These are phyloP conservation scores for Apocheima hispidaria DNA, from an alignment of 2,888 invertebrate genomes.

Conservation along the genomic window DNA sequence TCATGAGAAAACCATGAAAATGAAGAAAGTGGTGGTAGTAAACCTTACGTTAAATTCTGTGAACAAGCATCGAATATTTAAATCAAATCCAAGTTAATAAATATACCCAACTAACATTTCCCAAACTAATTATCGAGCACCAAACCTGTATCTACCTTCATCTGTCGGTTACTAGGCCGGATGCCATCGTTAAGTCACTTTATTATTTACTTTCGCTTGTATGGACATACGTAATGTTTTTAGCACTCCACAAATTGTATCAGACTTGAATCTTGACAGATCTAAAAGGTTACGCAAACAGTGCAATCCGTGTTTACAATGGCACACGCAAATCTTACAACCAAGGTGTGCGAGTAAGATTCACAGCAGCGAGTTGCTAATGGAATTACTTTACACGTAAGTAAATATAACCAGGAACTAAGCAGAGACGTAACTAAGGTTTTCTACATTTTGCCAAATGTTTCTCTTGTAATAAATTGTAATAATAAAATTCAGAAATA, in stretches of 20 bases:
- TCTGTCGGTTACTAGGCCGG: constrained; percentile 28
- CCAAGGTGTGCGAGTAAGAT: constrained; percentile 6
- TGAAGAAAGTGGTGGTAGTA: too few relatives aligned
- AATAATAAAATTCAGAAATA: too few relatives aligned
- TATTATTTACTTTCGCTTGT: constrained; percentile 6
- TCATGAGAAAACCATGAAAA: too few relatives aligned
- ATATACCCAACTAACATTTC: not conserved
- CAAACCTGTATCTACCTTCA: constrained; percentile 1
- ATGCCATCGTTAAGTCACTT: constrained; percentile 14
- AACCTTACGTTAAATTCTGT: too few relatives aligned
- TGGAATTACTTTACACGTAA: not conserved
- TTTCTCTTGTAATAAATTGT: too few relatives aligned
- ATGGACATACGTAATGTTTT: constrained; percentile 12
- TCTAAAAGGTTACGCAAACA: constrained; percentile 20
- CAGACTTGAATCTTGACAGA: constrained; percentile 4
- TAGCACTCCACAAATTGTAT: constrained; percentile 18
- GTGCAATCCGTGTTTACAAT: not conserved
- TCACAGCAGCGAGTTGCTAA: constrained; percentile 1
- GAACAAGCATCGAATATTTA: too few relatives aligned
- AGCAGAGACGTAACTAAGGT: too few relatives aligned
- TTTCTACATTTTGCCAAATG: too few relatives aligned
- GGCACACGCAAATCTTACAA: constrained; percentile 6
- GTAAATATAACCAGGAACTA: not conserved
- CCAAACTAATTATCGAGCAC: not conserved
- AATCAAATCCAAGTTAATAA: not conserved